Evolutionary conservation across 1,140 invertebrate species (phyloP).

Genomic region (Agraylea sexmaculata): DNA sequence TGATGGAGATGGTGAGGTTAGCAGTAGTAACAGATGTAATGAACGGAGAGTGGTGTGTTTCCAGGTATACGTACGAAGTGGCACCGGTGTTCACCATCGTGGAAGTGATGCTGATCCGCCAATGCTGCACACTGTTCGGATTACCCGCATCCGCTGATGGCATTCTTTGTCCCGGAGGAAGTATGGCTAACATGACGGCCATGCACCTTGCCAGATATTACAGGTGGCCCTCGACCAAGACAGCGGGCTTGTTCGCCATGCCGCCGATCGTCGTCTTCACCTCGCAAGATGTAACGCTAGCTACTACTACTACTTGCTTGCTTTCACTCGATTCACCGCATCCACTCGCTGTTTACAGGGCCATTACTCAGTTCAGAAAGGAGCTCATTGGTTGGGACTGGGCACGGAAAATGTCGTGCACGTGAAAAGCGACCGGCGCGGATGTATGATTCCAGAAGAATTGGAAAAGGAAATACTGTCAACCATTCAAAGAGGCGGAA

Average conservation of each 20-base stretch:
- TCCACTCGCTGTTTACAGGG: slow-evolving; percentile 35
- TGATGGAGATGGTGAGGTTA: not conserved
- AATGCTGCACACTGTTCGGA: slow-evolving; percentile 53
- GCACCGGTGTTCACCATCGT: slow-evolving; percentile 63
- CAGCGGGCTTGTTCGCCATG: slow-evolving; percentile 46
- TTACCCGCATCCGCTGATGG: slow-evolving; percentile 51
- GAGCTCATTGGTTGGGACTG: slow-evolving; percentile 67
- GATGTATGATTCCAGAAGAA: slow-evolving; percentile 50
- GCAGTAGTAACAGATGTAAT: not conserved
- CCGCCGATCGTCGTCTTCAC: slow-evolving; percentile 55
- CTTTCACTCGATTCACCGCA: not conserved
- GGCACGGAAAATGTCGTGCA: slow-evolving; percentile 61
- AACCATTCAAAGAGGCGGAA: slow-evolving; percentile 32
- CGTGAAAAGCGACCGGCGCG: slow-evolving; percentile 54
- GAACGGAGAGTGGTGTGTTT: too few relatives aligned
- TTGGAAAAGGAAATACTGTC: slow-evolving; percentile 43
- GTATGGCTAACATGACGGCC: slow-evolving; percentile 73
- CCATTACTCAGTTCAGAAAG: slow-evolving; percentile 81
- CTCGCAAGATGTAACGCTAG: slow-evolving; percentile 57
- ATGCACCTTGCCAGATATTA: slow-evolving; percentile 67
- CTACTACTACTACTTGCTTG: not conserved
- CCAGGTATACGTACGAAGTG: slow-evolving; percentile 67
- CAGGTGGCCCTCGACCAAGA: slow-evolving; percentile 62
- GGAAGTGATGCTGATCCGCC: slow-evolving; percentile 50
- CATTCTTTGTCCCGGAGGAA: slow-evolving; percentile 73